Percentiles rank a stretch among this genome's conserved stretches.
Evolutionary conservation across 2,113 vertebrate species (phyloP).

Genomic region (Gopherus flavomarginatus): DNA sequence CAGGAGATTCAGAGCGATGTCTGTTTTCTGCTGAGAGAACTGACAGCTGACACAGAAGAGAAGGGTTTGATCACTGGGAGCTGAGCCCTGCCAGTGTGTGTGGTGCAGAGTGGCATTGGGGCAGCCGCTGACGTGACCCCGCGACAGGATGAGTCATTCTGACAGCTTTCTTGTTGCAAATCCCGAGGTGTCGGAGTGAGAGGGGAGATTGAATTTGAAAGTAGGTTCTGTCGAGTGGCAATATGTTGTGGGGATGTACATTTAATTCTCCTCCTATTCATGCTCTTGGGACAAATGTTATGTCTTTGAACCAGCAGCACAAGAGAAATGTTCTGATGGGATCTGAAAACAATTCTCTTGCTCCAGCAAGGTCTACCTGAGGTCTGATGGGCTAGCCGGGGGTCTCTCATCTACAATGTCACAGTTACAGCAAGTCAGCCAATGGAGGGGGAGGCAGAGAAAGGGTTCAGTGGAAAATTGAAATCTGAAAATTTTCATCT

Average conservation of each 20-base stretch:
- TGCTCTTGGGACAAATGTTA: background rate
- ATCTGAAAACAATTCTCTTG: background rate
- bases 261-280: background rate
- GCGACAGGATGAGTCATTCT: background rate
- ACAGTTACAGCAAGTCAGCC: background rate
- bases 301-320: background rate
- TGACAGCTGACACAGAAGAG: background rate
- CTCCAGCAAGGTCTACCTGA: background rate
- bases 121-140: background rate
- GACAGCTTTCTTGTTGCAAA: background rate
- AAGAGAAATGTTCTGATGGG: background rate
- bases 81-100: accelerated
- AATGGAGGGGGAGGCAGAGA: background rate
- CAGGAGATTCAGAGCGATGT: background rate
- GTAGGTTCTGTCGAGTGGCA: background rate
- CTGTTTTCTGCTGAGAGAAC: background rate
- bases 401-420: background rate
- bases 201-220: background rate
- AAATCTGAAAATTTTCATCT: background rate
- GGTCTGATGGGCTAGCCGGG: background rate
- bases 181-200: background rate
- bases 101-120: background rate
- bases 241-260: background rate
- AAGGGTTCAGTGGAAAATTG: background rate
- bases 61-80: background rate